Evolutionary conservation across 2,888 invertebrate genomes (phyloP), one percentile per base, ranked within the genome.

Genomic region (Notodonta dromedarius): DNA sequence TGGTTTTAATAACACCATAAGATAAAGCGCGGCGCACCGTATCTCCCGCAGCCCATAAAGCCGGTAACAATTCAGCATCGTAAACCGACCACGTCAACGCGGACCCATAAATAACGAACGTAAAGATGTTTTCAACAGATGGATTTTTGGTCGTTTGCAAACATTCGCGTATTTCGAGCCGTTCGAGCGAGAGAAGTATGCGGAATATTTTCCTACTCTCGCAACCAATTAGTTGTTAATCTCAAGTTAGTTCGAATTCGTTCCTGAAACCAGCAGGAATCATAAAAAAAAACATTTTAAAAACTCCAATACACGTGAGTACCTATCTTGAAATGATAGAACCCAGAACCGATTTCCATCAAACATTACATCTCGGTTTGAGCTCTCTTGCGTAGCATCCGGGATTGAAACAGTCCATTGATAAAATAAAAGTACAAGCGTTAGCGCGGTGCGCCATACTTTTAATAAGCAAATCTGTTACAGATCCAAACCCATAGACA

Each of bases 41-140:
- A 72, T 71, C 71, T 65, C 69, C 65, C 58, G 66, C 71, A 35
- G 53, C 66, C 74, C 70, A 75, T 81, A 81, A 84, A 86, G 73
- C 73, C 71, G 66, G 70, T 74, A 79, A 82, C 82, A 82, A 82
- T 80, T 81, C 77, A 79, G 74, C 74, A 75, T 80, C 85, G 80
- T 86, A 86, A 86, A 86, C 68, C 68, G 73, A 68, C 78, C 80
- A 76, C 77, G 76, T 74, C 72, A 74, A 65, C 60, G 48, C 65
- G 62, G 66, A 69, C 66, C 70, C 77, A 74, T 84, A 82, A 83
- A 84, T 77, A 77, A 74, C 70, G 71, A 57, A 73, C 71, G 77
- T 80, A 78, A 78, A 79, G 76, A 76, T 75, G 73, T 73, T 79
- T 78, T 75, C 67, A 74, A 72, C 73, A 62, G 63, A 76, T 76